Percentiles rank a stretch among this genome's conserved stretches.
These are phyloP conservation scores for Cerceris ruficornis DNA, from an alignment of 2,888 invertebrate genomes.

Conservation along the genomic window DNA sequence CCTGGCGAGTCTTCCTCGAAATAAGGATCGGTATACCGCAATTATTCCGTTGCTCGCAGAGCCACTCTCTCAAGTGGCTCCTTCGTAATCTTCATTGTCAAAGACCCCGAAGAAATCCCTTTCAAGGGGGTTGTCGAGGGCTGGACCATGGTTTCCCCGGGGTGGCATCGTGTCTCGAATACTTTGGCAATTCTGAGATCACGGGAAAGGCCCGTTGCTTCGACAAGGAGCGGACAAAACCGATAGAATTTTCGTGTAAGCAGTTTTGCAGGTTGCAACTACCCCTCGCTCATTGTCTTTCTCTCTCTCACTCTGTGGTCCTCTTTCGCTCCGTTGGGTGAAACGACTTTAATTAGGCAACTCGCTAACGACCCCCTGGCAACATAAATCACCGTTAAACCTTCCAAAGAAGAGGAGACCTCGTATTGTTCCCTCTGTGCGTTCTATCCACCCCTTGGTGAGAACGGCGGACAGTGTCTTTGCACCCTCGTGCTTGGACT, in stretches of 20 bases:
- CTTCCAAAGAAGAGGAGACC: slow-evolving; percentile 29
- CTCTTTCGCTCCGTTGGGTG: slow-evolving; percentile 57
- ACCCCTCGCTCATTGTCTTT: too few species aligned
- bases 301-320: too few species aligned
- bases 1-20: background rate
- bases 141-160: background rate
- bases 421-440: slow-evolving; percentile 13
- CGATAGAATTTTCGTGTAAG: slow-evolving; percentile 58
- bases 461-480: slow-evolving; percentile 14
- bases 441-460: slow-evolving; percentile 2
- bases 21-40: background rate
- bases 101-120: background rate
- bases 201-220: background rate
- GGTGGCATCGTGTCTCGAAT: slow-evolving; percentile 30
- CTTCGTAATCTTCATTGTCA: background rate
- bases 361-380: slow-evolving; percentile 69
- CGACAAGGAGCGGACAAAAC: background rate
- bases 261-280: slow-evolving; percentile 62
- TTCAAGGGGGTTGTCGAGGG: background rate
- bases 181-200: slow-evolving; percentile 32
- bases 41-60: background rate
- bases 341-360: slow-evolving; percentile 72
- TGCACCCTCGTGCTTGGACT: slow-evolving; percentile 10
- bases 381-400: slow-evolving; percentile 73
- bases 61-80: background rate